Evolutionary conservation across 1,140 invertebrate species (phyloP).

Genomic region (Melitaea cinxia): DNA sequence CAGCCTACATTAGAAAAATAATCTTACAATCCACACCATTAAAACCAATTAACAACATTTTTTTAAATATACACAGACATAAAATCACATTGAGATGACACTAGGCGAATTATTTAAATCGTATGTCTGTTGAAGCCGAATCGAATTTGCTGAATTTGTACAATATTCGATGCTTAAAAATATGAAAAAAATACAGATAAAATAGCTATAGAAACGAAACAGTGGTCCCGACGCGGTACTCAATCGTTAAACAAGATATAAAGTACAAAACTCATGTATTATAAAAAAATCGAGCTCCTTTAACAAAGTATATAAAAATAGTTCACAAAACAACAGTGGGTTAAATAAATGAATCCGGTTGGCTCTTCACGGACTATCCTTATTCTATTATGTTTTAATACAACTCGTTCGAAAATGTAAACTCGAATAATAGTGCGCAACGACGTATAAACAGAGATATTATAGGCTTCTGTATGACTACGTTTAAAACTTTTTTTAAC

Average conservation of each 20-base stretch:
- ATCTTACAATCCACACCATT: constrained; percentile 59
- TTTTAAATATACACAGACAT: constrained; percentile 40
- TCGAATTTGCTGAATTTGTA: constrained; percentile 33
- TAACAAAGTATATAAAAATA: constrained; percentile 25
- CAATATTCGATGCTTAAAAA: constrained; percentile 34
- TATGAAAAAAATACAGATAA: constrained; percentile 12
- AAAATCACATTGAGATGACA: constrained; percentile 16
- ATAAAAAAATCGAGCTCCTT: background rate
- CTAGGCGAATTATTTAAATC: constrained; percentile 22
- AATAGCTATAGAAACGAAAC: constrained; percentile 31
- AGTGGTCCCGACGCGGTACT: constrained; percentile 41
- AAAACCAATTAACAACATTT: constrained; percentile 52
- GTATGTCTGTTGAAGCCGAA: constrained; percentile 28
- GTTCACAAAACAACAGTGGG: constrained; percentile 23
- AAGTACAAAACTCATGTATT: constrained; percentile 9
- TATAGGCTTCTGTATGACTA: no score
- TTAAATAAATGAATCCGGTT: constrained; percentile 8
- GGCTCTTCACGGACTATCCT: background rate
- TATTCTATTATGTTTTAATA: constrained; percentile 9
- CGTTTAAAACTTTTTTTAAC: no score
- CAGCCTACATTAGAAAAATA: constrained; percentile 66
- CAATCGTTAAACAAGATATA: constrained; percentile 13
- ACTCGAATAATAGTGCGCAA: background rate
- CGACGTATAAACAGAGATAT: no score
- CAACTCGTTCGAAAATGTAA: background rate